Evolutionary conservation across 2,797 vertebrate species (phyloP).

Genomic region (Myoxocephalus aenaeus): DNA sequence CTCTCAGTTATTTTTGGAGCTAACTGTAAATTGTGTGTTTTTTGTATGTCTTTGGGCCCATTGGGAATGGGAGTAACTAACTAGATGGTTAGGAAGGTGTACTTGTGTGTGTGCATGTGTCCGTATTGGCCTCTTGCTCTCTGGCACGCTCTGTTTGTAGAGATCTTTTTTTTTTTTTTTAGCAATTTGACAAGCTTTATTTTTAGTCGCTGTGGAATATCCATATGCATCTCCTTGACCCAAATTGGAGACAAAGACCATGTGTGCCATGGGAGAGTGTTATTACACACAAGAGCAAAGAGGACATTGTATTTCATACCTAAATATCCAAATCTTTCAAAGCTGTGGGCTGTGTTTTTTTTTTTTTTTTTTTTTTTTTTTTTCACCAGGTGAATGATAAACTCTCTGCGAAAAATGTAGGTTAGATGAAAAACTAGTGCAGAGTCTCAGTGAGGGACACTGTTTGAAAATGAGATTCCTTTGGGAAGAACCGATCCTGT

Average conservation of each 20-base stretch:
- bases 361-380: not conserved
- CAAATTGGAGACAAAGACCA: slow-evolving; percentile 55
- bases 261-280: slow-evolving; percentile 40
- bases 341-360: not conserved
- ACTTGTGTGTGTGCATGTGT: slow-evolving; percentile 19
- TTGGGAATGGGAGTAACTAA: slow-evolving; percentile 23
- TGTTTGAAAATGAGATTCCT: not conserved
- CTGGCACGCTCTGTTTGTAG: slow-evolving; percentile 49
- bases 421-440: not conserved
- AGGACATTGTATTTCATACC: slow-evolving; percentile 13
- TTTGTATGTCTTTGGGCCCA: not conserved
- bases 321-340: not conserved
- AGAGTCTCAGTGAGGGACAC: not conserved
- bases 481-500: not conserved
- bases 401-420: not conserved
- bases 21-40: slow-evolving; percentile 55
- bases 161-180: slow-evolving; percentile 33
- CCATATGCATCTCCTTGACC: slow-evolving; percentile 60
- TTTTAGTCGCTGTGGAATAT: slow-evolving; percentile 65
- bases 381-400: not conserved
- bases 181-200: slow-evolving; percentile 68
- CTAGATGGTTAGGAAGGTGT: slow-evolving; percentile 40
- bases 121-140: slow-evolving; percentile 38
- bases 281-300: slow-evolving; percentile 28
- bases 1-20: slow-evolving; percentile 71